Evolutionary conservation across 2,113 vertebrate species (phyloP).

Genomic region (Ammospiza nelsoni): DNA sequence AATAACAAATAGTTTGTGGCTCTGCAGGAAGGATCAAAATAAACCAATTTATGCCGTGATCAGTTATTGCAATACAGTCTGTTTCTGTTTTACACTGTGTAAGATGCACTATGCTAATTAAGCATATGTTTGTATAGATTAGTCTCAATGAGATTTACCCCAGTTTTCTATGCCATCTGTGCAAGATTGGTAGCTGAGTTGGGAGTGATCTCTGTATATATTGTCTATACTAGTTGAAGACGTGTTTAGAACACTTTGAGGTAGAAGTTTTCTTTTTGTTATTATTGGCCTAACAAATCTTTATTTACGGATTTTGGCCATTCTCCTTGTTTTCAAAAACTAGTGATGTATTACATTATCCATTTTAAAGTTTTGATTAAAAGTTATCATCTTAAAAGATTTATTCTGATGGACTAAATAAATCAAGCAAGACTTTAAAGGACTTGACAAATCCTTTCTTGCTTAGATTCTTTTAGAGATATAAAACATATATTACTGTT

Average conservation of each 20-base stretch:
- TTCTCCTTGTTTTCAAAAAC: neutral
- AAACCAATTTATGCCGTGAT: slow-evolving; percentile 66
- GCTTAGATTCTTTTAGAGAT: neutral
- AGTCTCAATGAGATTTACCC: slow-evolving; percentile 57
- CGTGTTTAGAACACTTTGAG: neutral
- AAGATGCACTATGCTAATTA: slow-evolving; percentile 69
- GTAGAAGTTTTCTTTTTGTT: neutral
- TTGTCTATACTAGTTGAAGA: slow-evolving; percentile 18
- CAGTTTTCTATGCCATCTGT: slow-evolving; percentile 70
- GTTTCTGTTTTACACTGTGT: slow-evolving; percentile 60
- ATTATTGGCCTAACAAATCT: neutral
- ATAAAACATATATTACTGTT: neutral
- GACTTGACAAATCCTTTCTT: neutral
- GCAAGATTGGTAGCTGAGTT: neutral
- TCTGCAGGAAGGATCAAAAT: slow-evolving; percentile 56
- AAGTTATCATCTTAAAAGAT: neutral
- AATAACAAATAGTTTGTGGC: neutral
- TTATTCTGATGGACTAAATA: neutral
- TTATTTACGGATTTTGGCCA: neutral
- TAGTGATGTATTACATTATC: neutral
- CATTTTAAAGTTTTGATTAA: neutral
- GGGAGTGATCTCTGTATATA: slow-evolving; percentile 2
- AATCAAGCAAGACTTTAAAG: neutral
- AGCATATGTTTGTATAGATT: slow-evolving; percentile 69
- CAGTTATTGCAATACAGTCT: slow-evolving; percentile 66